A percentile compares a stretch with the other conserved stretches of the same genome.
phyloP scores from a whole-genome alignment of 2,888 invertebrate genomes.

The Netelia melanura region DNA sequence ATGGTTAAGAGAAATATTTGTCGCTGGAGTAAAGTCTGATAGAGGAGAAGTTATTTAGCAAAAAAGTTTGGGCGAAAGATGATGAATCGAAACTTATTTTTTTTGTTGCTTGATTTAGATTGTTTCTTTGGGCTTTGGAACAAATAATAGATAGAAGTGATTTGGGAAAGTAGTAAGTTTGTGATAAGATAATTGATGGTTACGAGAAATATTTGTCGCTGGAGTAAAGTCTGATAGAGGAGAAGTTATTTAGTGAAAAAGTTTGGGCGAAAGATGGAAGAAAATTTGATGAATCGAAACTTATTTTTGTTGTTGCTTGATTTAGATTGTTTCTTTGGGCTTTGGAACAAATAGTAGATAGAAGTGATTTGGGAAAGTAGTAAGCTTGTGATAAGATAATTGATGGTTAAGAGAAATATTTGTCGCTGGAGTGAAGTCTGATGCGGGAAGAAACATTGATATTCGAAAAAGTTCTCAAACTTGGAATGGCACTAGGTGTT shows the following conservation, averaged over 20 bases:
- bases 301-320: neutral
- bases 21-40: too few relatives aligned
- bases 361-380: too few relatives aligned
- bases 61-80: neutral
- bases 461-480: neutral
- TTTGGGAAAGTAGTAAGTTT: too few relatives aligned
- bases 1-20: neutral
- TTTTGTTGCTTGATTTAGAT: neutral
- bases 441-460: neutral
- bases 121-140: neutral
- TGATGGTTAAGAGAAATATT: neutral
- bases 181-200: neutral
- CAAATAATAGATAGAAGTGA: too few relatives aligned
- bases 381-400: too few relatives aligned
- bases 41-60: too few relatives aligned
- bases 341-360: too few relatives aligned
- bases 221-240: too few relatives aligned
- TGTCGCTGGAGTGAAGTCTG: neutral
- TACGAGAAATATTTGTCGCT: neutral
- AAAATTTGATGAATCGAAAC: neutral
- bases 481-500: neutral
- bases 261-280: neutral
- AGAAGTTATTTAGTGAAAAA: neutral
- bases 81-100: neutral
- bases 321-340: neutral